A percentile compares a stretch with the other conserved stretches of the same genome.
Evolutionary conservation across 2,113 vertebrate genomes (phyloP).

Genomic region (Lepidothrix coronata): DNA sequence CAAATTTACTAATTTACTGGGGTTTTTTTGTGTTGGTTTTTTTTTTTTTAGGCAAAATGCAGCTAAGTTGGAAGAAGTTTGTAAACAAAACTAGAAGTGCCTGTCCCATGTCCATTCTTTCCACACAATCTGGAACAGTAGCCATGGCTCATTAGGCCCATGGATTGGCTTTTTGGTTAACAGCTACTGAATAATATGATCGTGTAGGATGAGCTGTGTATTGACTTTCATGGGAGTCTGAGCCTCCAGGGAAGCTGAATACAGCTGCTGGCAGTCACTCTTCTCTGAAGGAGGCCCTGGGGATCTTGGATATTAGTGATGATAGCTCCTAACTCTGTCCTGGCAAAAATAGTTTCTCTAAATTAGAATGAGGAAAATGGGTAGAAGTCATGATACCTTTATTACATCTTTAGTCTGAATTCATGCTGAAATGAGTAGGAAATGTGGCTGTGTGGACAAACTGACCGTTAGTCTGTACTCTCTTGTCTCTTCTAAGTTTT

Average conservation of each 20-base stretch:
- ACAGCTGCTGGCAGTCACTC: background rate
- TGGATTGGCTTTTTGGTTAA: background rate
- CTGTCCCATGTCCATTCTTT: background rate
- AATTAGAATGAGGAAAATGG: background rate
- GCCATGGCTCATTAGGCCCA: background rate
- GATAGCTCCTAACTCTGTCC: background rate
- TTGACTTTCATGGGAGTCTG: background rate
- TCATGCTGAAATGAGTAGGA: background rate
- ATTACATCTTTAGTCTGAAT: background rate
- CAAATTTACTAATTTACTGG: background rate
- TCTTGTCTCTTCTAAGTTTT: background rate
- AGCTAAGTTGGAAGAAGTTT: background rate
- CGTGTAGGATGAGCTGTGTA: background rate
- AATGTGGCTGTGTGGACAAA: fast-evolving
- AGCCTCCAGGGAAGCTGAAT: background rate
- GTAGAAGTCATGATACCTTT: background rate
- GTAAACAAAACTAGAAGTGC: background rate
- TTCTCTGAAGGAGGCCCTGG: background rate
- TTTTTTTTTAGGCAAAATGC: background rate
- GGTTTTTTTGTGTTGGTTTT: background rate
- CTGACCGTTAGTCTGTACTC: background rate
- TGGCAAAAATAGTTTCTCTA: constrained; percentile 7
- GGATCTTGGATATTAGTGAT: background rate
- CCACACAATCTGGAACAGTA: background rate
- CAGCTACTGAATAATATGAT: background rate